Conservation (phyloP, 2,888 invertebrate species). For the Harpagoxenus sublaevis region DNA sequence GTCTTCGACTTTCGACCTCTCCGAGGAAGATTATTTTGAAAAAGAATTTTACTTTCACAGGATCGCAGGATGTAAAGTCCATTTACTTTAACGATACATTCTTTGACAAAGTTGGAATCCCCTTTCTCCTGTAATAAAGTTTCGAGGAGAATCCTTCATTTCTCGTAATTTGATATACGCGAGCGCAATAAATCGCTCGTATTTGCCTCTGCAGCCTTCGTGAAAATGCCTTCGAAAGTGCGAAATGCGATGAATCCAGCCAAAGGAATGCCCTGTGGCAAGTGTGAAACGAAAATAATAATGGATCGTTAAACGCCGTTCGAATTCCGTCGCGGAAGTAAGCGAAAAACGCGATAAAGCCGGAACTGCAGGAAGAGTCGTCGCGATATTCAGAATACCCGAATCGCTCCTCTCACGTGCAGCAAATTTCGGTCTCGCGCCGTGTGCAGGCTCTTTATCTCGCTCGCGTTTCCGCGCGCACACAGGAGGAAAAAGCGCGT, state of each 20-base stretch:
- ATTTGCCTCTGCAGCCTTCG: not conserved
- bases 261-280: not conserved
- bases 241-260: not conserved
- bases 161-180: not conserved
- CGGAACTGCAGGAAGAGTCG: not conserved
- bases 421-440: not conserved
- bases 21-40: not conserved
- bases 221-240: not conserved
- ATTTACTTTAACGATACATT: not conserved
- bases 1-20: not conserved
- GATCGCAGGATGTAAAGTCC: not conserved
- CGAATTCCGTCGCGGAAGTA: not conserved
- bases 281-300: not conserved
- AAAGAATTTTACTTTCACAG: not conserved
- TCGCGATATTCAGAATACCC: not conserved
- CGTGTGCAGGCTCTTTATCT: not conserved
- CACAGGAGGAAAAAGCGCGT: constrained; percentile 46
- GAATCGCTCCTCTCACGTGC: constrained; percentile 4
- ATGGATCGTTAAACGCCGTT: constrained; percentile 4
- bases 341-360: not conserved
- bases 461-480: constrained; percentile 19
- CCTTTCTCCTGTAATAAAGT: not conserved
- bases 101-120: not conserved
- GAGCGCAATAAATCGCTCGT: not conserved
- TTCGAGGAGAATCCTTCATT: not conserved